Percentiles rank a stretch among this genome's conserved stretches.
phyloP scores from a whole-genome alignment of 2,113 vertebrate genomes.

The Syngnathoides biaculeatus region DNA sequence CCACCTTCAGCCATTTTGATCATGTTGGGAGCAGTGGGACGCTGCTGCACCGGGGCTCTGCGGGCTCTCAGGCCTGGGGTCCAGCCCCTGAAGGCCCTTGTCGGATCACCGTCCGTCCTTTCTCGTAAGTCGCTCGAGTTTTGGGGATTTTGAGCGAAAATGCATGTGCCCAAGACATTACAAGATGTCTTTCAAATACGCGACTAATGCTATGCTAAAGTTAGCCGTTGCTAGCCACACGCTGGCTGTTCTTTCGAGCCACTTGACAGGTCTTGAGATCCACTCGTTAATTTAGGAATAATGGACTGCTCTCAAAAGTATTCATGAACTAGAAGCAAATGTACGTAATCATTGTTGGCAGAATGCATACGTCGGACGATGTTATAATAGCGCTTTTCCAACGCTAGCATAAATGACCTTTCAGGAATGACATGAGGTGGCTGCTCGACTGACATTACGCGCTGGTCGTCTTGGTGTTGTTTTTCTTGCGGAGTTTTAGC shows the following conservation, averaged over 20 bases:
- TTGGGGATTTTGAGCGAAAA: background rate
- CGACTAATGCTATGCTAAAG: slow-evolving; percentile 21
- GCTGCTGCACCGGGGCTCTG: slow-evolving; percentile 79
- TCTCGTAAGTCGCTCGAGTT: slow-evolving; percentile 63
- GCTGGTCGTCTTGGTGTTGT: background rate
- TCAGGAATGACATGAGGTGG: slow-evolving; percentile 62
- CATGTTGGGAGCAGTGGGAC: slow-evolving; percentile 87
- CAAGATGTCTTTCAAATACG: background rate
- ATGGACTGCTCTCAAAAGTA: fast-evolving
- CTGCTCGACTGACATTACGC: slow-evolving; percentile 19
- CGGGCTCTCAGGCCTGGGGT: slow-evolving; percentile 78
- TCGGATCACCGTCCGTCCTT: slow-evolving; percentile 70
- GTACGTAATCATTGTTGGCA: fast-evolving
- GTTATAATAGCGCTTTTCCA: background rate
- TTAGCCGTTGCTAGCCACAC: slow-evolving; percentile 43
- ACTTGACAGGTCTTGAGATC: slow-evolving; percentile 31
- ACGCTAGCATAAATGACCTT: slow-evolving; percentile 68
- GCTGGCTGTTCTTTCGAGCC: slow-evolving; percentile 19
- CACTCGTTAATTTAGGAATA: background rate
- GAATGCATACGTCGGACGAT: fast-evolving
- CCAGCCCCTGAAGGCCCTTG: slow-evolving; percentile 68
- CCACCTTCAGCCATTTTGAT: slow-evolving; percentile 82
- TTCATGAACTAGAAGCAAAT: fast-evolving
- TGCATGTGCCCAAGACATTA: background rate
- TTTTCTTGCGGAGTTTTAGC: too few species aligned